Evolutionary conservation across 2,797 vertebrate genomes (phyloP), one percentile per base, ranked within the genome.

Genomic region (Gymnopithys bicolor): DNA sequence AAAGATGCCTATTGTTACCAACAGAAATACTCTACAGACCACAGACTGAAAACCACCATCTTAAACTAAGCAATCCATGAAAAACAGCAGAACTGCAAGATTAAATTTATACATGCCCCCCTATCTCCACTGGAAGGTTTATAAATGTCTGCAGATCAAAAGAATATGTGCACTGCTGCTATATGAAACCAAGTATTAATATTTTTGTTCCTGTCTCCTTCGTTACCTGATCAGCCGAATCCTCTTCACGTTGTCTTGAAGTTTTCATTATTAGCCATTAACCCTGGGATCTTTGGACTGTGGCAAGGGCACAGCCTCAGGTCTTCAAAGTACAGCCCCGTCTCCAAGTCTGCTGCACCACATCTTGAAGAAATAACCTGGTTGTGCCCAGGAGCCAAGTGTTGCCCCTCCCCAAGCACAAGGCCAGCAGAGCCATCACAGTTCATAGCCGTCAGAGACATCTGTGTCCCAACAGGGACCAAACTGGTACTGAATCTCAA

Each of bases 171-270:
- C 78, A 69, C 11, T 28, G n/a, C 67, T 70, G 46, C 66, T 69
- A 3, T 48, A 75, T 8, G 14, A 91, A 91, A 63, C 24, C n/a
- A 16, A 0, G 0, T 17, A 62, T 48, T 66, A 59, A 22, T 59
- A 76, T 66, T 89, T 78, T 69, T 78, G 22, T 87, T 89, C 53
- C 69, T 43, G 22, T 62, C 60, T 85, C 64, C 48, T 88, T 90
- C 73, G 58, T 93, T 94, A 96, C 91, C 94, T 88, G 91, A 49
- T 86, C 43, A 81, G 67, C 32, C 2, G 39, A 88, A 90, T 86
- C 82, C 41, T 88, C 89, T 81, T 83, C 73, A 19, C 32, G 7
- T 5, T 5, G 0, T 15, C 69, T 27, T 0, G 21, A 62, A 37
- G 66, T 56, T 94, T 86, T 55, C 58, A 5, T 25, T 30, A 55